Percentiles rank a stretch among this genome's conserved stretches.
Evolutionary conservation across 2,888 invertebrate genomes (phyloP).

Genomic region (Argynnis bischoffii): DNA sequence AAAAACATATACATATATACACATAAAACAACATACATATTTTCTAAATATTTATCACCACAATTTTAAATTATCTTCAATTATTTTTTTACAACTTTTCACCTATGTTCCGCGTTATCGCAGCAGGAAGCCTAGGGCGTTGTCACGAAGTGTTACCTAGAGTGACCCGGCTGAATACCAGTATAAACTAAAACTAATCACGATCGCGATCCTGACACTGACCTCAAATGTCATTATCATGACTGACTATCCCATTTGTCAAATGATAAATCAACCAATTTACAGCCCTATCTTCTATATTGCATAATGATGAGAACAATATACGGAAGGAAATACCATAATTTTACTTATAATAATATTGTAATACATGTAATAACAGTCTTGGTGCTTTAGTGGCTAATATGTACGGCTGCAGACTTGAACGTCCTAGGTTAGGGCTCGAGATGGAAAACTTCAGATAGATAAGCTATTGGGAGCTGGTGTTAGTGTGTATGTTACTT

Average conservation of each 20-base stretch:
- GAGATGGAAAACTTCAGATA: too few species aligned
- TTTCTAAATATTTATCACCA: neutral
- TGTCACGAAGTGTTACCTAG: constrained; percentile 22
- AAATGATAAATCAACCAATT: constrained; percentile 23
- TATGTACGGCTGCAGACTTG: too few species aligned
- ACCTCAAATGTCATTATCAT: constrained; percentile 27
- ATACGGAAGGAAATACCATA: constrained; percentile 1
- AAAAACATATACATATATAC: too few species aligned
- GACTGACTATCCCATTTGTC: constrained; percentile 17
- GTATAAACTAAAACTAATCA: constrained; percentile 29
- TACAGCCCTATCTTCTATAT: neutral
- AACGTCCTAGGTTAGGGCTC: too few species aligned
- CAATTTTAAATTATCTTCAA: neutral
- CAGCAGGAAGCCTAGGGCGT: constrained; percentile 14
- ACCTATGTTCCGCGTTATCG: neutral
- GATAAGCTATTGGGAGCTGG: too few species aligned
- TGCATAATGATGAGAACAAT: constrained; percentile 5
- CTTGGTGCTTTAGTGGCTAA: too few species aligned
- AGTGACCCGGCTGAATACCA: constrained; percentile 14
- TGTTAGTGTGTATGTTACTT: too few species aligned
- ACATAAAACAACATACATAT: too few species aligned
- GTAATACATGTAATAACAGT: too few species aligned
- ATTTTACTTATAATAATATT: too few species aligned
- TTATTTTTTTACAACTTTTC: neutral
- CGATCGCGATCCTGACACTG: constrained; percentile 21